Percentiles rank a stretch among this genome's conserved stretches.
Evolutionary conservation across 2,797 vertebrate species (phyloP).

Genomic region (Rhinatrema bivittatum): DNA sequence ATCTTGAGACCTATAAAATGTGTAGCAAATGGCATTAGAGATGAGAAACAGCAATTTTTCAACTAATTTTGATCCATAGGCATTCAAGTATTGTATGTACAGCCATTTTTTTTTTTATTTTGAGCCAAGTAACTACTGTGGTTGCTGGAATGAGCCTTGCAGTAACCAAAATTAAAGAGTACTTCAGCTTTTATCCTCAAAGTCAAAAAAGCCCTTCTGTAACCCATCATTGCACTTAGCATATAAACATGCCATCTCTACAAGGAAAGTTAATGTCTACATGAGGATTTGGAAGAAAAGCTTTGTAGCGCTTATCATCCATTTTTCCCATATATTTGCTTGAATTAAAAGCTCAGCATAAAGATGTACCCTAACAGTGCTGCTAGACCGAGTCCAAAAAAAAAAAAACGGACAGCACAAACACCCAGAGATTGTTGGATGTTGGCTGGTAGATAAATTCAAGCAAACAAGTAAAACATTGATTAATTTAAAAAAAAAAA

Average conservation of each 20-base stretch:
- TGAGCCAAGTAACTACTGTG: conserved; percentile 55
- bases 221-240: conserved; percentile 53
- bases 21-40: conserved; percentile 61
- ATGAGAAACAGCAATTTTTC: conserved; percentile 66
- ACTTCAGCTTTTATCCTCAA: conserved; percentile 56
- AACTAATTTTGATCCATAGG: conserved; percentile 68
- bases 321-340: conserved; percentile 33
- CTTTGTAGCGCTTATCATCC: conserved; percentile 38
- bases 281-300: conserved; percentile 49
- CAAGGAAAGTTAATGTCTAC: conserved; percentile 45
- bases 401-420: too few relatives aligned
- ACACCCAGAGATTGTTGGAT: too few relatives aligned
- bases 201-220: conserved; percentile 52
- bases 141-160: conserved; percentile 47
- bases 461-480: too few relatives aligned
- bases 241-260: conserved; percentile 51
- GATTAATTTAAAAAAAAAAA: too few relatives aligned
- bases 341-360: conserved; percentile 44
- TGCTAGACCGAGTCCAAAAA: too few relatives aligned
- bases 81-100: conserved; percentile 54
- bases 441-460: too few relatives aligned
- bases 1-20: conserved; percentile 69
- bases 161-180: conserved; percentile 62
- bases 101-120: conserved; percentile 54
- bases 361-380: too few relatives aligned